Percentiles rank a stretch among this genome's conserved stretches.
Evolutionary conservation across 2,797 vertebrate species (phyloP).

Genomic region (Pseudochirops cupreus): DNA sequence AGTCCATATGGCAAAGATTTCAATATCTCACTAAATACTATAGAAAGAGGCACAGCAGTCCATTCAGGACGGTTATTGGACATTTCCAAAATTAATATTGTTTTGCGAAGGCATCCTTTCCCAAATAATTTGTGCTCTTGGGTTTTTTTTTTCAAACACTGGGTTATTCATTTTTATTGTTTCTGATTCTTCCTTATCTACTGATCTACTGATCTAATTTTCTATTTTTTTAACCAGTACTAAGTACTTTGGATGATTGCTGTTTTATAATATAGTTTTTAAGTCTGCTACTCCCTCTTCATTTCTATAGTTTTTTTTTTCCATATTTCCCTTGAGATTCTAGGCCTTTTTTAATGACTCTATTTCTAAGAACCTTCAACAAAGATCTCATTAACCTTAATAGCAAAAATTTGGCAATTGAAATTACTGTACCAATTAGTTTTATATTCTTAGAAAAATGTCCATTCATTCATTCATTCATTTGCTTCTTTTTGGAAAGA

Average conservation of each 20-base stretch:
- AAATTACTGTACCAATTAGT: not conserved
- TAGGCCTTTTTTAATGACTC: not conserved
- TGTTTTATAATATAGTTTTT: not conserved
- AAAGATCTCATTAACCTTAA: not conserved
- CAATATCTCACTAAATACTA: not conserved
- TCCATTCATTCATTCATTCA: not conserved
- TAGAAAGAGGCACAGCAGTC: not conserved
- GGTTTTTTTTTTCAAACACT: not conserved
- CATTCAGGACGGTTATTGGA: not conserved
- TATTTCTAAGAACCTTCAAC: not conserved
- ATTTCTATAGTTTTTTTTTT: not conserved
- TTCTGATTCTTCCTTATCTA: not conserved
- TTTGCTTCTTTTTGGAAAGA: not conserved
- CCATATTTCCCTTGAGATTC: not conserved
- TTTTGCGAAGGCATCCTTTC: not conserved
- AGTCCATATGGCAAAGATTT: not conserved
- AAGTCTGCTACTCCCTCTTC: not conserved
- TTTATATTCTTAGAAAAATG: not conserved
- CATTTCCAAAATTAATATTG: not conserved
- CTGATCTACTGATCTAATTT: not conserved
- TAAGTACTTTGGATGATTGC: not conserved
- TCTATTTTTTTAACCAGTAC: not conserved
- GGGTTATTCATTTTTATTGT: not conserved
- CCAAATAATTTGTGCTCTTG: not conserved
- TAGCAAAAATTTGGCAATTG: conserved; percentile 1